Conservation (phyloP, 2,797 vertebrate species). For the Linurgus olivaceus region DNA sequence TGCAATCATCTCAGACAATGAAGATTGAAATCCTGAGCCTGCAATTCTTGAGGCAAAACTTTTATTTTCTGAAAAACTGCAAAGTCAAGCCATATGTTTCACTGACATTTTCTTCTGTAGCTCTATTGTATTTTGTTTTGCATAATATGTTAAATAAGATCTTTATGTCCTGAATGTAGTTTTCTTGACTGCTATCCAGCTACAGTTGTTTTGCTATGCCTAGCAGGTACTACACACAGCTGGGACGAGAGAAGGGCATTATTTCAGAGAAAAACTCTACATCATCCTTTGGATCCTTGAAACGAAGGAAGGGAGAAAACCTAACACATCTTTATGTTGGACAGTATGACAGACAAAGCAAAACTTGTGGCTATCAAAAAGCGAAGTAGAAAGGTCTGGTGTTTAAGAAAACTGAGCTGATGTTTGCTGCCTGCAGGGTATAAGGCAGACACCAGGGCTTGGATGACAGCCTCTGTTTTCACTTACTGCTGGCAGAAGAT, state of each 20-base stretch:
- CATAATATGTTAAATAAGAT: not conserved
- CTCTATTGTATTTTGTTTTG: not conserved
- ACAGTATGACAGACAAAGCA: slow-evolving; percentile 49
- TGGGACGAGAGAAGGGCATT: not conserved
- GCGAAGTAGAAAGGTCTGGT: slow-evolving; percentile 4
- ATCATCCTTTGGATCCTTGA: not conserved
- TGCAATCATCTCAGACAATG: slow-evolving; percentile 4
- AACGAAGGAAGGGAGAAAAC: slow-evolving; percentile 9
- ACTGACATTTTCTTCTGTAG: slow-evolving; percentile 5
- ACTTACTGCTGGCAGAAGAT: slow-evolving; percentile 54
- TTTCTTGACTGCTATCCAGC: not conserved
- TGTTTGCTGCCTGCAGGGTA: slow-evolving; percentile 32
- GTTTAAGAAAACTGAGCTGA: slow-evolving; percentile 41
- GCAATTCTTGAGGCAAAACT: slow-evolving; percentile 33
- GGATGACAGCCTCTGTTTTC: slow-evolving; percentile 68
- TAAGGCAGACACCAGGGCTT: slow-evolving; percentile 9
- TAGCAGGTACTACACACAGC: not conserved
- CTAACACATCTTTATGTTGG: slow-evolving; percentile 19
- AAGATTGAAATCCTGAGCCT: slow-evolving; percentile 37
- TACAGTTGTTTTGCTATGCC: not conserved
- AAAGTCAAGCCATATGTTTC: slow-evolving; percentile 19
- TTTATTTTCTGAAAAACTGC: not conserved
- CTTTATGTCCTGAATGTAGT: not conserved
- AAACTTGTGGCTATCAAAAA: slow-evolving; percentile 54
- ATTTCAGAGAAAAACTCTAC: slow-evolving; percentile 15